Percentiles rank a stretch among this genome's conserved stretches.
Evolutionary conservation across 2,888 invertebrate species (phyloP).

Genomic region (Oscheius onirici): DNA sequence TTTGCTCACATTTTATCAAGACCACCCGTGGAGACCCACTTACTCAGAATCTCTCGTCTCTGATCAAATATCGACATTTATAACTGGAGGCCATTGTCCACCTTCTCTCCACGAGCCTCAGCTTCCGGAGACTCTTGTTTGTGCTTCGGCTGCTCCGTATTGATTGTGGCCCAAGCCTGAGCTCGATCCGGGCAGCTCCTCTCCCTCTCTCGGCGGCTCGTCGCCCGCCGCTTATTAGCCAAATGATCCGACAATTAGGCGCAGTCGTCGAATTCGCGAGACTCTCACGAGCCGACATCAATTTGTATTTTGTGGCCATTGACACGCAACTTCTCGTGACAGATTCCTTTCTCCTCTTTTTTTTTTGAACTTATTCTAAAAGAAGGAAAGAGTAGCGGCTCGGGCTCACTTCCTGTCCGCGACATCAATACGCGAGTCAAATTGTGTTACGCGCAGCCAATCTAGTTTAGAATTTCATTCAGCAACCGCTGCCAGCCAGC

Average conservation of each 20-base stretch:
- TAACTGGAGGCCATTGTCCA: constrained; percentile 16
- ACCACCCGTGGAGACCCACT: too few relatives aligned
- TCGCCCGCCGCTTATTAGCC: constrained; percentile 25
- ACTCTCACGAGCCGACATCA: constrained; percentile 15
- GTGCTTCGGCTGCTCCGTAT: constrained; percentile 28
- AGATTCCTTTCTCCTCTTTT: not conserved
- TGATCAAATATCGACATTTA: constrained; percentile 23
- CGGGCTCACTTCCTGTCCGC: constrained; percentile 27
- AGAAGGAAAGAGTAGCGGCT: constrained; percentile 5
- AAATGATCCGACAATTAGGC: constrained; percentile 28
- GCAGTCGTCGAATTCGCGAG: not conserved
- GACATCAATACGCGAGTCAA: constrained; percentile 31
- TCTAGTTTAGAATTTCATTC: constrained; percentile 33
- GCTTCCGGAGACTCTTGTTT: constrained; percentile 31
- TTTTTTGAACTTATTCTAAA: not conserved
- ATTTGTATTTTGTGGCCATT: constrained; percentile 10
- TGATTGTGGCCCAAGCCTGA: constrained; percentile 25
- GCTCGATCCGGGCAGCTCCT: constrained; percentile 22
- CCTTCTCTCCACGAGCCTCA: not conserved
- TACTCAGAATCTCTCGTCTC: not conserved
- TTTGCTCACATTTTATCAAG: too few relatives aligned
- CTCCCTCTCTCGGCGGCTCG: constrained; percentile 1
- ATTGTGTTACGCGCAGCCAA: constrained; percentile 34
- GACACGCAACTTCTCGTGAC: not conserved
- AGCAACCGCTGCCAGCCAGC: constrained; percentile 26